Conservation (phyloP, 2,797 vertebrate species). For the Pachyuromys duprasi region DNA sequence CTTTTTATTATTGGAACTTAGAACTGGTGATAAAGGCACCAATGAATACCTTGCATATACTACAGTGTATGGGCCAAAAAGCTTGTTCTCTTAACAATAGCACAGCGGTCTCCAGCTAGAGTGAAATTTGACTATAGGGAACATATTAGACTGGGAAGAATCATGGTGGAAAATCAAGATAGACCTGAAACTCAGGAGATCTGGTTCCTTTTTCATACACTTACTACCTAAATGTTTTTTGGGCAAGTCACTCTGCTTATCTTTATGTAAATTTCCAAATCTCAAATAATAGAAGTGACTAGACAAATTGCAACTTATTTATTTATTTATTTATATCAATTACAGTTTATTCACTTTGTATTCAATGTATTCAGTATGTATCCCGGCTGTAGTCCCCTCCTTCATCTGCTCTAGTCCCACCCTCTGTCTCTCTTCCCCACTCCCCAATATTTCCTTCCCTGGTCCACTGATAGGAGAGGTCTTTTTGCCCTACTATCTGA, state of each 20-base stretch:
- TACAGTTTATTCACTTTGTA: too few species aligned
- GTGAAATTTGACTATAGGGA: neutral
- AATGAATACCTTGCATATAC: neutral
- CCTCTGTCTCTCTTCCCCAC: too few species aligned
- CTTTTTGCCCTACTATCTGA: too few species aligned
- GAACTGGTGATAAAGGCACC: neutral
- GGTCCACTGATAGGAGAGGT: too few species aligned
- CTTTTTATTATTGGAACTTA: neutral
- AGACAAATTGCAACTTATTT: neutral
- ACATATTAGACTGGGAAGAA: neutral
- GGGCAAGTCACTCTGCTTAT: neutral
- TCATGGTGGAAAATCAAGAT: neutral
- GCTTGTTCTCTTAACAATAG: neutral
- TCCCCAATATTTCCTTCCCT: too few species aligned
- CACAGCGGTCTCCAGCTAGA: neutral
- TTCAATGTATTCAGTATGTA: too few species aligned
- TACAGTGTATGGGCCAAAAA: neutral
- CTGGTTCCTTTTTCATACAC: neutral
- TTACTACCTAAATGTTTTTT: neutral
- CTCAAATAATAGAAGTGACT: neutral
- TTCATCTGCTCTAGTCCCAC: too few species aligned
- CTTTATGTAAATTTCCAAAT: constrained; percentile 40
- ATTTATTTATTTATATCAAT: too few species aligned
- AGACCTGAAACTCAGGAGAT: neutral
- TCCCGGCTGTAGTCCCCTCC: too few species aligned